phyloP scores from a whole-genome alignment of 2,797 vertebrate genomes.

The Propithecus perrieri region DNA sequence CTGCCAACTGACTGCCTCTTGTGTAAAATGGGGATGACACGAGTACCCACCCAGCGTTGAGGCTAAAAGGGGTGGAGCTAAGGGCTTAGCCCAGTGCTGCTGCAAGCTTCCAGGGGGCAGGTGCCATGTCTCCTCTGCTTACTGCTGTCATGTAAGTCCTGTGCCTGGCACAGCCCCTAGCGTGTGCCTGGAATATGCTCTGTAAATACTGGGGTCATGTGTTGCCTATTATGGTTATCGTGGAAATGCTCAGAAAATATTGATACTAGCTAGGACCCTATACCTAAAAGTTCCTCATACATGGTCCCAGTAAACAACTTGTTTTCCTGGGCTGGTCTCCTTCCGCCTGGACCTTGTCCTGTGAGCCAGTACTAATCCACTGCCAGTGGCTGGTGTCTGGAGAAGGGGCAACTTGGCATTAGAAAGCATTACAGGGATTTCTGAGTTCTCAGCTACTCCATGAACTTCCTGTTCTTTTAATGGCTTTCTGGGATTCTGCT shows the following conservation, averaged over 20 bases:
- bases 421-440: not conserved
- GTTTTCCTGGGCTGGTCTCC: not conserved
- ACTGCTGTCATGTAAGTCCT: not conserved
- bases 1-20: not conserved
- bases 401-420: not conserved
- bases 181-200: not conserved
- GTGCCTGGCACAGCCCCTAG: not conserved
- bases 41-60: not conserved
- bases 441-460: not conserved
- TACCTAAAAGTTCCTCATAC: not conserved
- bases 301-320: not conserved
- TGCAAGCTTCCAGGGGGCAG: not conserved
- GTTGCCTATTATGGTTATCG: not conserved
- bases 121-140: rapidly evolving
- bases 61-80: too few relatives aligned
- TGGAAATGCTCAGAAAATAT: not conserved
- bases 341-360: not conserved
- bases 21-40: not conserved
- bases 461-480: not conserved
- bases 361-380: not conserved
- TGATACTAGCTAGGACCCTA: not conserved
- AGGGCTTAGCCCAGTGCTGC: not conserved
- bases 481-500: not conserved
- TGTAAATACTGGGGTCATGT: not conserved
- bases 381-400: rapidly evolving